These are phyloP conservation scores for Sitodiplosis mosellana DNA, from an alignment of 1,140 invertebrate genomes.

Conservation along the genomic window DNA sequence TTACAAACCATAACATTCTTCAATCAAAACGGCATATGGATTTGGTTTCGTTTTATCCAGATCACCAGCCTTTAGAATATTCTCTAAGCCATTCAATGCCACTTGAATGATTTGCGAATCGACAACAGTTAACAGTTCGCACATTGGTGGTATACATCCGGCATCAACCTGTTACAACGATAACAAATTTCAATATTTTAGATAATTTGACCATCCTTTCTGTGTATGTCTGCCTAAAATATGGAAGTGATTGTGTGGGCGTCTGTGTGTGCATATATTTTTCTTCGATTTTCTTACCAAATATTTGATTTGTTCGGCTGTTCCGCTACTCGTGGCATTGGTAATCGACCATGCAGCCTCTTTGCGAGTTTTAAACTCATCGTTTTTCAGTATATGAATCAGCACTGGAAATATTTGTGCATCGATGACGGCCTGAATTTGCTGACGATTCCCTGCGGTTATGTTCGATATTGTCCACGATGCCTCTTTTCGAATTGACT, in stretches of 20 bases:
- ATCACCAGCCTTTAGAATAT: slow-evolving; percentile 85
- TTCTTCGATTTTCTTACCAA: slow-evolving; percentile 9
- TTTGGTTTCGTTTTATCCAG: slow-evolving; percentile 59
- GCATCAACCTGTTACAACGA: slow-evolving; percentile 19
- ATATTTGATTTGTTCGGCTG: slow-evolving; percentile 78
- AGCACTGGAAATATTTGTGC: slow-evolving; percentile 85
- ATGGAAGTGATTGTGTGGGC: no score
- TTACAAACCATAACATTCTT: slow-evolving; percentile 84
- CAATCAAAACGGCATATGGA: slow-evolving; percentile 78
- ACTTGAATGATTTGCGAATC: slow-evolving; percentile 97
- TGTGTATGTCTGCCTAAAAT: no score
- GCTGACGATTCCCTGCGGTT: slow-evolving; percentile 84
- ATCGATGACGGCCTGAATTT: slow-evolving; percentile 91
- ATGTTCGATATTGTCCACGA: slow-evolving; percentile 99
- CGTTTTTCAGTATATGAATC: slow-evolving; percentile 77
- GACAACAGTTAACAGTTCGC: slow-evolving; percentile 82
- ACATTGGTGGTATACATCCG: slow-evolving; percentile 85
- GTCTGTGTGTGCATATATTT: neutral
- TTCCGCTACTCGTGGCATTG: slow-evolving; percentile 90
- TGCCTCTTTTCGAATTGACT: slow-evolving; percentile 86
- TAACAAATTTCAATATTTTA: no score
- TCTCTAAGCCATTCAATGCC: slow-evolving; percentile 88
- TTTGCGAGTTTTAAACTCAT: slow-evolving; percentile 92
- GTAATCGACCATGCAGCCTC: slow-evolving; percentile 97
- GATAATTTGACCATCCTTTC: no score